Conservation (phyloP, 2,797 vertebrate genomes). For the Gallinago nigripennis region DNA sequence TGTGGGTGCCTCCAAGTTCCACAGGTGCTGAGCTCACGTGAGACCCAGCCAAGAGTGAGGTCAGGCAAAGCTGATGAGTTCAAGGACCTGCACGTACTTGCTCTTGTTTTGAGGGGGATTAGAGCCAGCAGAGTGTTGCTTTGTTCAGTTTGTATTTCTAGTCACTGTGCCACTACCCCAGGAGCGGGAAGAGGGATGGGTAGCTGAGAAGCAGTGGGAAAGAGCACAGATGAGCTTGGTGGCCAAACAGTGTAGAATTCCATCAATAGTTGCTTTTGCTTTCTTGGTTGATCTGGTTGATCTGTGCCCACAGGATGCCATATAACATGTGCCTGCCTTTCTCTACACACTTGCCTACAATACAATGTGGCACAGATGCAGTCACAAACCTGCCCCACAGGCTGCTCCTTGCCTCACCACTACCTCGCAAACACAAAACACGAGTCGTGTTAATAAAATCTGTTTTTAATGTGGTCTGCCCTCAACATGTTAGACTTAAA, state of each 20-base stretch:
- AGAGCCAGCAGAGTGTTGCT: neutral
- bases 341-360: neutral
- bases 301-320: neutral
- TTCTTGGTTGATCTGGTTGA: neutral
- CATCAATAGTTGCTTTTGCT: neutral
- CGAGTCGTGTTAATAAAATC: neutral
- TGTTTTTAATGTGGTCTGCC: constrained; percentile 28
- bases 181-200: accelerated
- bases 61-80: neutral
- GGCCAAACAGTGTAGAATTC: neutral
- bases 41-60: neutral
- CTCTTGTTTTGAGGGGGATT: neutral
- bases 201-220: neutral
- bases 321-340: neutral
- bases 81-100: neutral
- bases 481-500: neutral
- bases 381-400: neutral
- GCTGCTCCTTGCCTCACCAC: neutral
- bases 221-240: neutral
- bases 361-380: neutral
- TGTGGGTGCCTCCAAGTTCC: neutral
- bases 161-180: neutral
- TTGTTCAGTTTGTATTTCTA: neutral
- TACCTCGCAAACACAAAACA: neutral
- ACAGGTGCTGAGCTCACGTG: neutral